Evolutionary conservation across 1,140 invertebrate species (phyloP).

Genomic region (Drepana arcuata): DNA sequence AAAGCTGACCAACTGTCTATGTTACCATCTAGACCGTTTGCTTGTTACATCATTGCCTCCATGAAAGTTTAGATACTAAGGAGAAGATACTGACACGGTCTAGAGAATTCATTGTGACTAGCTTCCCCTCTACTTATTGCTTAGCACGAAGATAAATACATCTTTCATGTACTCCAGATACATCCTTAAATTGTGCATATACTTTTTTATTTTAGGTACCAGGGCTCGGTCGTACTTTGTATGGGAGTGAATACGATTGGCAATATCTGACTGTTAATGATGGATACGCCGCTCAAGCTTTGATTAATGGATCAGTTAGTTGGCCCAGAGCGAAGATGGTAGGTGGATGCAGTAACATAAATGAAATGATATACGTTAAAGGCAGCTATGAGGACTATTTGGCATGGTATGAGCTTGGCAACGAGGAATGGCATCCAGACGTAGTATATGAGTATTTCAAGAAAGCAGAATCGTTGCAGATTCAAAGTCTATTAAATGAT

Average conservation of each 20-base stretch:
- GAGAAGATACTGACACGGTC: too few species aligned
- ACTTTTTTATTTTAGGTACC: constrained; percentile 66
- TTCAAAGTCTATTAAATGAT: constrained; percentile 15
- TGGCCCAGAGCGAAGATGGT: constrained; percentile 79
- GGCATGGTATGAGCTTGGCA: constrained; percentile 76
- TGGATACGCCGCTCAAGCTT: constrained; percentile 53
- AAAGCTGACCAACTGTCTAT: too few species aligned
- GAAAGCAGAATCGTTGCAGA: constrained; percentile 37
- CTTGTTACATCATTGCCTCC: too few species aligned
- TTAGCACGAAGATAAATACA: too few species aligned
- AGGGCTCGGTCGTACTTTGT: constrained; percentile 44
- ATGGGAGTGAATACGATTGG: constrained; percentile 75
- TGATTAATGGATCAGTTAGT: constrained; percentile 56
- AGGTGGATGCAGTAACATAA: constrained; percentile 82
- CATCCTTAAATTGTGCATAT: too few species aligned
- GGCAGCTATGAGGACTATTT: constrained; percentile 76
- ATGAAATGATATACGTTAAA: constrained; percentile 84
- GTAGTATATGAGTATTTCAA: constrained; percentile 21
- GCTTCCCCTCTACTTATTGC: too few species aligned
- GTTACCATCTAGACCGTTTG: too few species aligned
- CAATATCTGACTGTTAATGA: constrained; percentile 75
- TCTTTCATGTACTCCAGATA: too few species aligned
- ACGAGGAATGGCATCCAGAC: constrained; percentile 76
- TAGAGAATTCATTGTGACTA: too few species aligned
- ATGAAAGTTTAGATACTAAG: too few species aligned